phyloP scores from a whole-genome alignment of 2,797 vertebrate species.

The Peromyscus nudipes region DNA sequence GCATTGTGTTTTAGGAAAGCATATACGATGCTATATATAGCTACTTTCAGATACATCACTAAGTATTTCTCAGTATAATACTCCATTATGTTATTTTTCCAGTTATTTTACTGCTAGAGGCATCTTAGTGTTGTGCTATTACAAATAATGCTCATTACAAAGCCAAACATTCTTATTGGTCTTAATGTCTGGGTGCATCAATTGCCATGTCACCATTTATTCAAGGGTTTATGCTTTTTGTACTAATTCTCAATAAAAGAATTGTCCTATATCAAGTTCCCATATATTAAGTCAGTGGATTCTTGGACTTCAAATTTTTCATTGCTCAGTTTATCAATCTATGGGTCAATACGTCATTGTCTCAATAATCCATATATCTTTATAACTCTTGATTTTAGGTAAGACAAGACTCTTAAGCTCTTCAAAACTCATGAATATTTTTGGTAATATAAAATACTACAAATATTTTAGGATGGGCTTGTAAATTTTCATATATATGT shows the following conservation, averaged over 20 bases:
- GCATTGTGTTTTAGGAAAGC: not conserved
- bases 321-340: not conserved
- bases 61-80: not conserved
- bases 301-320: not conserved
- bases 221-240: not conserved
- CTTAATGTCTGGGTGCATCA: not conserved
- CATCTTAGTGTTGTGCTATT: not conserved
- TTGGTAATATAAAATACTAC: not conserved
- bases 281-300: not conserved
- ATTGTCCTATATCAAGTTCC: not conserved
- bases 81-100: not conserved
- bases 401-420: not conserved
- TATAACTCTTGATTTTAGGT: not conserved
- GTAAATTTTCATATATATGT: not conserved
- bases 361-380: not conserved
- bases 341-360: not conserved
- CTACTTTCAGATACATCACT: not conserved
- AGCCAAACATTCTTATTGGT: not conserved
- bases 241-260: not conserved
- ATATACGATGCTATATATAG: not conserved
- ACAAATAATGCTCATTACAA: not conserved
- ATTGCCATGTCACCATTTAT: not conserved
- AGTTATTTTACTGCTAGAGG: not conserved
- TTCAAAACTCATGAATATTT: conserved; percentile 9
- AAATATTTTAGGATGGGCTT: not conserved